Evolutionary conservation across 2,113 vertebrate genomes (phyloP), one percentile per base, ranked within the genome.

Genomic region (Dicentrarchus labrax): DNA sequence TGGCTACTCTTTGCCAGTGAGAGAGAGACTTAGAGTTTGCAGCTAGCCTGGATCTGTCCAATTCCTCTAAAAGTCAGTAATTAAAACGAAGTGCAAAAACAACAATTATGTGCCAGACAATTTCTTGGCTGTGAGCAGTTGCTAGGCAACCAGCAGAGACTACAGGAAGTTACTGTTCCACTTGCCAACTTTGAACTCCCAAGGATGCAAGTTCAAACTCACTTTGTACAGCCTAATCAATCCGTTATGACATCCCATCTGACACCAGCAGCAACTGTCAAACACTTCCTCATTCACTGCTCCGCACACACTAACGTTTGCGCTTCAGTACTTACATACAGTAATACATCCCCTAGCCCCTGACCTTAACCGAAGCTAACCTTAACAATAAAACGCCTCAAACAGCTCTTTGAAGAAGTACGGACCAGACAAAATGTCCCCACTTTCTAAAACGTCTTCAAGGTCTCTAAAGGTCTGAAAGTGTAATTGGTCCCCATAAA

Each of bases 161-260:
- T 38, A 13, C 30, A 61, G 36, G 36, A 38, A 38, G 59, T 38
- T 21, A n/a, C 10, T n/a, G 61, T 39, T 64, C 38, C 5, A 15
- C 11, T n/a, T 8, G 6, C 10, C 10, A 22, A 45, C 38, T 41
- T 39, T 60, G 7, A 36, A 60, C 45, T 65, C 21, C 21, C 16
- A 50, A 30, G 47, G 65, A 16, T 4, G 2, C n/a, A 5, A 30
- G 48, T n/a, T 53, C 17, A n/a, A 53, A 39, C 10, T n/a, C 30
- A 15, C 41, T 65, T 41, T 61, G 43, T 43, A 39, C 57, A 3
- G 16, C 4, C 57, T 7, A 41, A 4, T 30, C 41, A 60, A 16
- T 60, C 62, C 67, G 24, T 30, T 51, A 39, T 60, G 65, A 69
- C 54, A 60, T 78, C 65, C 69, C 54, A 78, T 70, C 30, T 61